Conservation (phyloP, 2,797 vertebrate genomes). For the Phylloscopus collybita region DNA sequence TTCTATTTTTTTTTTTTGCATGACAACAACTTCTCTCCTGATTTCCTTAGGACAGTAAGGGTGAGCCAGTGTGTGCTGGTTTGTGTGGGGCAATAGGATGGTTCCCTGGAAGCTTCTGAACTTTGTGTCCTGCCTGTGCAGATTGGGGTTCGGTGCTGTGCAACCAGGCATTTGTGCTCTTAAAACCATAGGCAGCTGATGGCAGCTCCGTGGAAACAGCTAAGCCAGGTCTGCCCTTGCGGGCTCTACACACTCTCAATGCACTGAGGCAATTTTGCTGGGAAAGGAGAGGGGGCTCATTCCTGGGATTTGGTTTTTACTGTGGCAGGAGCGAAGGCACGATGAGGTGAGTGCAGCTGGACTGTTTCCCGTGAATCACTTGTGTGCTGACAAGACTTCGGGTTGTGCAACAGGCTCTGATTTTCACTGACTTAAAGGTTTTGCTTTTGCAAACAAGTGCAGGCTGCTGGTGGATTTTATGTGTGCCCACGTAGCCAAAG, state of each 20-base stretch:
- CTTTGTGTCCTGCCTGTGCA: neutral
- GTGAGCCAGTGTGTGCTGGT: fast-evolving
- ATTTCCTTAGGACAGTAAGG: neutral
- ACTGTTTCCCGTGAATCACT: neutral
- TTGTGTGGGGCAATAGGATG: neutral
- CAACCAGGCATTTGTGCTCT: neutral
- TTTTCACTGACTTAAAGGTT: slow-evolving; percentile 19
- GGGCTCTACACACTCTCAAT: neutral
- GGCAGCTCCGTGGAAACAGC: neutral
- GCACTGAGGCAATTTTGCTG: neutral
- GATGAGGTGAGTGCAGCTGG: neutral
- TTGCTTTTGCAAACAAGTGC: neutral
- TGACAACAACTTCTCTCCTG: fast-evolving
- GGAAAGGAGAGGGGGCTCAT: neutral
- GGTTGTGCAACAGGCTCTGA: neutral
- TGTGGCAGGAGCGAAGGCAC: neutral
- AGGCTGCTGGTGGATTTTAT: slow-evolving; percentile 3
- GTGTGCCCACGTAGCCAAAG: neutral
- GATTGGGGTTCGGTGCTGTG: neutral
- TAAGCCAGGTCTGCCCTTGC: neutral
- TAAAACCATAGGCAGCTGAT: no score
- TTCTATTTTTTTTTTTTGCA: neutral
- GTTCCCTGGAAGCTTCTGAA: neutral
- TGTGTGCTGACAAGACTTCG: neutral
- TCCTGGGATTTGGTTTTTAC: neutral